A percentile compares a stretch with the other conserved stretches of the same genome.
phyloP scores from a whole-genome alignment of 30 jellyfish, hydroid and myxozoan species.

The Turritopsis dohrnii region DNA sequence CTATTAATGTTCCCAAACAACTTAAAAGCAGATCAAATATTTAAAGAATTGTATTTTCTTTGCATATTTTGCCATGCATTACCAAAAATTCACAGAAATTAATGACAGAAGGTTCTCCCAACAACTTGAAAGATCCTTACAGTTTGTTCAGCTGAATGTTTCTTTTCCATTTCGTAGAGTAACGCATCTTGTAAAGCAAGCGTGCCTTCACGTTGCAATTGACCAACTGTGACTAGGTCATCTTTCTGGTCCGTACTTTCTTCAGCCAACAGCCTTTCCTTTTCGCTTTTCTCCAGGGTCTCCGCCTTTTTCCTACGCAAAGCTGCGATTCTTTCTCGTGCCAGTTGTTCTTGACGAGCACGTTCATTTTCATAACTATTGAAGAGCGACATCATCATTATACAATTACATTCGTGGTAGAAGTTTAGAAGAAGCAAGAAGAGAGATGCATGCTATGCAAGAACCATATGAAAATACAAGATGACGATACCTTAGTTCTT shows the following conservation, averaged over 20 bases:
- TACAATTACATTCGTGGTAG: no score
- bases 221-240: slow-evolving; percentile 53
- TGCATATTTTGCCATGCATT: no score
- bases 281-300: slow-evolving; percentile 18
- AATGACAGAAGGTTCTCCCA: no score
- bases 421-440: no score
- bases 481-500: slow-evolving; percentile 45
- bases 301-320: slow-evolving; percentile 36
- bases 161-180: slow-evolving; percentile 76
- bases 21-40: no score
- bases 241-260: slow-evolving; percentile 54
- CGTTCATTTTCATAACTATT: slow-evolving; percentile 65
- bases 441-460: no score
- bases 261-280: slow-evolving; percentile 46
- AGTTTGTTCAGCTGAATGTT: slow-evolving; percentile 70
- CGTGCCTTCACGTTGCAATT: slow-evolving; percentile 79
- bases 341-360: slow-evolving; percentile 92
- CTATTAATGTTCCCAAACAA: no score
- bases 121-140: no score
- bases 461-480: background rate
- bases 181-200: slow-evolving; percentile 63
- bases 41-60: no score
- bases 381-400: background rate
- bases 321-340: slow-evolving; percentile 73
- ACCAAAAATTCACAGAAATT: no score